Conservation (phyloP, 1,140 invertebrate genomes). For the Drosophila malerkotliana region DNA sequence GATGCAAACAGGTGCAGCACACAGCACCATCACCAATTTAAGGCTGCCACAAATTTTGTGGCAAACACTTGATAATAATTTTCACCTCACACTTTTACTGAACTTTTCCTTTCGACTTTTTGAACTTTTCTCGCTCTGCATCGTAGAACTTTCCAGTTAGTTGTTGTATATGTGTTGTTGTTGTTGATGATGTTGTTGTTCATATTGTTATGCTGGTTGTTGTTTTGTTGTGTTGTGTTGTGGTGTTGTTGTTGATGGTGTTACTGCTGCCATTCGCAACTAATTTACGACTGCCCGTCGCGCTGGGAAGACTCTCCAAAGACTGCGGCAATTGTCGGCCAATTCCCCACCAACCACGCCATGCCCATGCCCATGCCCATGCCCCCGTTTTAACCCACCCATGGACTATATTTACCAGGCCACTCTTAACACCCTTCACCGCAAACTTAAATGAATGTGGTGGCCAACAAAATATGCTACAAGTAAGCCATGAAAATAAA, state of each 20-base stretch:
- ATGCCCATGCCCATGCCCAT: not conserved
- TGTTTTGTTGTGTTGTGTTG: constrained; percentile 3
- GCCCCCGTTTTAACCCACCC: not conserved
- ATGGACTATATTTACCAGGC: not conserved
- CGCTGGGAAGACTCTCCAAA: constrained; percentile 67
- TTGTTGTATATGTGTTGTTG: constrained; percentile 14
- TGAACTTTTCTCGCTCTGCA: constrained; percentile 56
- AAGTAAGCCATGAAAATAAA: constrained; percentile 74
- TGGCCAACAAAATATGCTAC: constrained; percentile 64
- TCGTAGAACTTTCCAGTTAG: constrained; percentile 12
- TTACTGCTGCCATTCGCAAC: constrained; percentile 57
- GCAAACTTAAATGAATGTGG: constrained; percentile 59
- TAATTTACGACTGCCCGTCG: constrained; percentile 70
- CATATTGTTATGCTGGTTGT: constrained; percentile 22
- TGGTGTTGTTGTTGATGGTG: constrained; percentile 36
- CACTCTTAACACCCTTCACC: constrained; percentile 28
- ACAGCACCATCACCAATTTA: constrained; percentile 17
- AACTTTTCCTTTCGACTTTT: constrained; percentile 51
- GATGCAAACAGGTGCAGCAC: constrained; percentile 24
- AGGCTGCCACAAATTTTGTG: constrained; percentile 31
- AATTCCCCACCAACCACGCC: constrained; percentile 8
- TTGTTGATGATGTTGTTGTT: constrained; percentile 5
- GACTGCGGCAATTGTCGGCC: constrained; percentile 70
- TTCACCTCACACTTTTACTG: constrained; percentile 37
- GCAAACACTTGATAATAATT: constrained; percentile 40